These are phyloP conservation scores for Tachyglossus aculeatus DNA, from an alignment of 2,797 vertebrate species.

Conservation along the genomic window DNA sequence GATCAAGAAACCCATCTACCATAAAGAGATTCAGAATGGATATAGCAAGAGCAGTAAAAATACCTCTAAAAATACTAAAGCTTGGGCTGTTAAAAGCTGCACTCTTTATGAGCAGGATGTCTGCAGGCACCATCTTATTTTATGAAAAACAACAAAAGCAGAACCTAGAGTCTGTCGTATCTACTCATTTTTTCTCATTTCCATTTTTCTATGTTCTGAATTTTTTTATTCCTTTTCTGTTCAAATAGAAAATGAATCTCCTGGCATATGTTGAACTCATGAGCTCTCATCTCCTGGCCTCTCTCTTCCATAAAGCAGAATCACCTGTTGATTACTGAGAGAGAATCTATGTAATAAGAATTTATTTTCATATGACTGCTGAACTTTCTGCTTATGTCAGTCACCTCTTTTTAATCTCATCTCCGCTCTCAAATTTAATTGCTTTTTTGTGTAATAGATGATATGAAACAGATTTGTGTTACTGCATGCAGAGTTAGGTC, in stretches of 20 bases:
- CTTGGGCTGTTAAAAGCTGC: not conserved
- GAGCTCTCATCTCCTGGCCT: not conserved
- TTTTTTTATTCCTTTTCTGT: not conserved
- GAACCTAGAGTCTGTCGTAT: not conserved
- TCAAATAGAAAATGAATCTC: slow-evolving; percentile 1
- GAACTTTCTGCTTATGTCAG: not conserved
- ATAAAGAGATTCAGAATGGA: not conserved
- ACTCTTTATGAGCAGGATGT: slow-evolving; percentile 8
- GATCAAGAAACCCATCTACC: not conserved
- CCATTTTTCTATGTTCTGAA: not conserved
- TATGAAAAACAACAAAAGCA: slow-evolving; percentile 15
- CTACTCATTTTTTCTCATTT: not conserved
- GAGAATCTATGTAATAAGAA: slow-evolving; percentile 25
- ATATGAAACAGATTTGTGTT: too few relatives aligned
- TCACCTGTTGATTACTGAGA: slow-evolving; percentile 4
- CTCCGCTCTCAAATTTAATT: too few relatives aligned
- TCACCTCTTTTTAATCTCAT: slow-evolving; percentile 10
- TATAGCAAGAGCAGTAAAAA: slow-evolving; percentile 12
- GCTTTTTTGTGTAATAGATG: too few relatives aligned
- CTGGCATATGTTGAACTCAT: not conserved
- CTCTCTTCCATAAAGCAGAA: slow-evolving; percentile 2
- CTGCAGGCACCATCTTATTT: slow-evolving; percentile 12
- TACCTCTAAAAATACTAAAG: not conserved
- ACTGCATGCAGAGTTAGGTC: too few relatives aligned
- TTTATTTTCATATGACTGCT: not conserved